A percentile compares a stretch with the other conserved stretches of the same genome.
Evolutionary conservation across 2,888 invertebrate species (phyloP).

Genomic region (Tineola bisselliella): DNA sequence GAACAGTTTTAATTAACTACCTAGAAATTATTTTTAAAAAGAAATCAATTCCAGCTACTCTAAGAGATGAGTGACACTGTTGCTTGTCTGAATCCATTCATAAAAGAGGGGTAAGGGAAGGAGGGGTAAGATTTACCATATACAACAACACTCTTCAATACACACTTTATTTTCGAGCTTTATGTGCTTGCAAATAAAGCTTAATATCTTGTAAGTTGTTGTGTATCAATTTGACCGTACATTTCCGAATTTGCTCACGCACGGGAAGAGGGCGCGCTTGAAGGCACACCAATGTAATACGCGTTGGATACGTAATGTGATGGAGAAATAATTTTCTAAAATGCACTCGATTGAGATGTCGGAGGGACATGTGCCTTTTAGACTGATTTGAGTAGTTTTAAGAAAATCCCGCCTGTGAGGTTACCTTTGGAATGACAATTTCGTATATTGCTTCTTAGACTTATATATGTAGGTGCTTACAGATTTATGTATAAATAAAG

Average conservation of each 20-base stretch:
- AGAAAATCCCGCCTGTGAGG: not conserved
- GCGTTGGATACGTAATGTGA: conserved; percentile 37
- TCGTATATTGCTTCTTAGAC: conserved; percentile 35
- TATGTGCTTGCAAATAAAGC: not conserved
- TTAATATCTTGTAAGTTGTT: not conserved
- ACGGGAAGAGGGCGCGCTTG: conserved; percentile 50
- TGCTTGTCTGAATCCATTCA: conserved; percentile 15
- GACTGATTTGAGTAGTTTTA: conserved; percentile 46
- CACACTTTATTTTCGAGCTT: not conserved
- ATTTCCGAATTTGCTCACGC: conserved; percentile 36
- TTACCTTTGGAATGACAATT: conserved; percentile 41
- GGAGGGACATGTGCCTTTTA: conserved; percentile 22
- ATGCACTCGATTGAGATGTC: conserved; percentile 52
- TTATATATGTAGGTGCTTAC: not conserved
- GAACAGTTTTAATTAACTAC: too few relatives aligned
- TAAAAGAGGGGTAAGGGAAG: not conserved
- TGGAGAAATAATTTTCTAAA: conserved; percentile 60
- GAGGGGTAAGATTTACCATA: not conserved
- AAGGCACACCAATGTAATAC: conserved; percentile 45
- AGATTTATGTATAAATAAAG: too few relatives aligned
- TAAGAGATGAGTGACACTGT: conserved; percentile 24
- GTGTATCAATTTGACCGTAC: not conserved
- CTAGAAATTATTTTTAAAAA: not conserved
- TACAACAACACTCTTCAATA: not conserved
- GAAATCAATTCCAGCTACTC: conserved; percentile 20